Percentiles rank a stretch among this genome's conserved stretches.
Evolutionary conservation across 2,113 vertebrate genomes (phyloP).

Genomic region (Fulica atra): DNA sequence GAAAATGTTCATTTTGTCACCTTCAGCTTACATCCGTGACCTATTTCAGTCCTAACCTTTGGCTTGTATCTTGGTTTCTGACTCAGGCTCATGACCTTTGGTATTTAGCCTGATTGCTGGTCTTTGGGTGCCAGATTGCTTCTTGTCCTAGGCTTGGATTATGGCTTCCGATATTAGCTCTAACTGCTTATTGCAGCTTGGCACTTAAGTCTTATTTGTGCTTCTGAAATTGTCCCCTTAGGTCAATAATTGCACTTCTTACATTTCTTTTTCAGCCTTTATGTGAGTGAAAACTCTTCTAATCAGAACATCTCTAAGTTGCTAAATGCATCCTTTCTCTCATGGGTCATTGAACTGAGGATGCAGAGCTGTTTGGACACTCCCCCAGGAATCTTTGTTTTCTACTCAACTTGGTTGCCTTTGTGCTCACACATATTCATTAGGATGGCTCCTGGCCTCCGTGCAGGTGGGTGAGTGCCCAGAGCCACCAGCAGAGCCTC

Average conservation of each 20-base stretch:
- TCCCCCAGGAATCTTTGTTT: not conserved
- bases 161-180: not conserved
- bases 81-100: not conserved
- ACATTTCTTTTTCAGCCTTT: not conserved
- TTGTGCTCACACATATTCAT: not conserved
- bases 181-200: not conserved
- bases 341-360: not conserved
- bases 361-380: not conserved
- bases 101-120: not conserved
- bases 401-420: not conserved
- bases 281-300: not conserved
- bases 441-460: not conserved
- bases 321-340: not conserved
- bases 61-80: not conserved
- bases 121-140: not conserved
- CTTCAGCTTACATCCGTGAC: not conserved
- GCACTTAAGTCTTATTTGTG: not conserved
- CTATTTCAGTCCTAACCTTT: not conserved
- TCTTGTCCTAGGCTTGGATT: not conserved
- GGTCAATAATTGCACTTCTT: not conserved
- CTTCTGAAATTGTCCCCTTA: not conserved
- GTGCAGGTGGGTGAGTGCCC: not conserved
- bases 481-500: not conserved
- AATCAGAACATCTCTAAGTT: not conserved
- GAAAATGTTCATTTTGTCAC: slow-evolving; percentile 19